Percentiles rank a stretch among this genome's conserved stretches.
Evolutionary conservation across 2,113 vertebrate genomes (phyloP).

Genomic region (Oreochromis tanganicae): DNA sequence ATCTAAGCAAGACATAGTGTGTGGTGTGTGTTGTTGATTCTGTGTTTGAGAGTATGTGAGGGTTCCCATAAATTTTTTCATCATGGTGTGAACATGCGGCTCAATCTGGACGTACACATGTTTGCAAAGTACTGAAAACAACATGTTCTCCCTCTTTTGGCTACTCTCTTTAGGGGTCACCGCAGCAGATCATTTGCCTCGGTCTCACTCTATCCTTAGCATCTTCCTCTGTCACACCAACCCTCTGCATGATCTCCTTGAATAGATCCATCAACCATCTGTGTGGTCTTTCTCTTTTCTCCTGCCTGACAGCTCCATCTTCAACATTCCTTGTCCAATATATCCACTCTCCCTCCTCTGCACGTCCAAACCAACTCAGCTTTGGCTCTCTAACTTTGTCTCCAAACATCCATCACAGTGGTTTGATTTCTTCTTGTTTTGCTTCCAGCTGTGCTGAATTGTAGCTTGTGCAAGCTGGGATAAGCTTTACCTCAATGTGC

Average conservation of each 20-base stretch:
- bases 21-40: background rate
- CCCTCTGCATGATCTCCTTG: background rate
- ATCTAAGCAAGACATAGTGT: background rate
- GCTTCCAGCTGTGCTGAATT: background rate
- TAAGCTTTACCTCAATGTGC: background rate
- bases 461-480: background rate
- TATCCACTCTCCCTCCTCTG: background rate
- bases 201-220: background rate
- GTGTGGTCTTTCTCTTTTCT: background rate
- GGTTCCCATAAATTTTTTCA: background rate
- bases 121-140: background rate
- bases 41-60: background rate
- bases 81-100: background rate
- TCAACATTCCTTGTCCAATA: background rate
- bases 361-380: background rate
- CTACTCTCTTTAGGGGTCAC: background rate
- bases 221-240: background rate
- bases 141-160: background rate
- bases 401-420: background rate
- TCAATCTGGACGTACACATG: background rate
- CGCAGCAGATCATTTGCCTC: background rate
- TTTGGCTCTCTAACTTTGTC: background rate
- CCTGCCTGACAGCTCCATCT: background rate
- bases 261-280: background rate
- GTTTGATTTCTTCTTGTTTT: background rate